Evolutionary conservation across 2,888 invertebrate genomes (phyloP), one percentile per base, ranked within the genome.

Genomic region (Halocaridina rubra): DNA sequence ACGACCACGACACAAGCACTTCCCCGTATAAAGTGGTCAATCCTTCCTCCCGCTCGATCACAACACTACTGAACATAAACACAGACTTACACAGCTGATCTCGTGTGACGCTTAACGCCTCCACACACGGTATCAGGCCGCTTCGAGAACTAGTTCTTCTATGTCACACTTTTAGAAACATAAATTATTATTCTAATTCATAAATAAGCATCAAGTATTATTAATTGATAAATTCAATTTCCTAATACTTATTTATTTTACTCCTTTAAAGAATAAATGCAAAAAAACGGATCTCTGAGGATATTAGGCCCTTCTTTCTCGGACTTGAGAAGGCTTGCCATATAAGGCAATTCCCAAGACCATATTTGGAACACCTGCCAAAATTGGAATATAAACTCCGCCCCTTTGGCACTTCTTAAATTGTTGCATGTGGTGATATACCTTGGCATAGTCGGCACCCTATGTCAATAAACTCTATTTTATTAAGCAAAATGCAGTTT

Each of bases 11-110:
- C 59, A 71, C 59, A 80, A 59, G 39, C 80, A 81, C 76, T 64
- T 61, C 81, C 75, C 85, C 46, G 72, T 80, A 76, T 64, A 61
- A 57, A 77, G 46, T 30, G 76, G n/a, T 29, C 77, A 57, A 69
- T 77, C 80, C 77, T 82, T 24, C 69, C 76, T 32, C 64, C 46
- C 27, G 59, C 77, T 59, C 80, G 53, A 76, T 76, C 71, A 80
- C 79, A 80, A 82, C 82, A 86, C 86, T 75, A 86, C 86, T 86
- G 86, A 74, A 82, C 78, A 79, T 77, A 79, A 81, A 77, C 74
- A 86, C 71, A 61, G 32, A 57, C 19, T n/a, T n/a, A 72, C 82
- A 84, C 82, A 84, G 82, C 82, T 84, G 82, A 84, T 84, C 72
- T 72, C 82, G 77, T 59, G 61, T 39, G 78, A 77, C 82, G 82